Percentiles rank a stretch among this genome's conserved stretches.
Conservation (phyloP, 1,140 invertebrate species). For the Drosophila asahinai region DNA sequence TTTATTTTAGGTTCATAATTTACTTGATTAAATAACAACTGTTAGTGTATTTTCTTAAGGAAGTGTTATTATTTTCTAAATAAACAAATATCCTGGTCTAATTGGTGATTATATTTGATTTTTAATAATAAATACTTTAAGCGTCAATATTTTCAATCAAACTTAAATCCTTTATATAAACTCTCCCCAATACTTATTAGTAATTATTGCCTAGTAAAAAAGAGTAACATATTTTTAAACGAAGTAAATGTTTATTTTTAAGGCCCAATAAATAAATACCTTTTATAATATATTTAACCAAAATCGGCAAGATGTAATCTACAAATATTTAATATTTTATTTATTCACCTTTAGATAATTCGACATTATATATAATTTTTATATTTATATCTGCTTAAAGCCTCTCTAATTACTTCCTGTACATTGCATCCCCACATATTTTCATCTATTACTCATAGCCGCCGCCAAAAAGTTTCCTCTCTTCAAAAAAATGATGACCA, state of each 20-base stretch:
- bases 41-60: too few species aligned
- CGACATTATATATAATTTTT: neutral
- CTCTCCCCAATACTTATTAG: too few species aligned
- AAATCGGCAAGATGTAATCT: too few species aligned
- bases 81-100: too few species aligned
- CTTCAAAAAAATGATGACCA: neutral
- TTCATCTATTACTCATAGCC: constrained; percentile 27
- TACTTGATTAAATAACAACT: neutral
- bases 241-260: too few species aligned
- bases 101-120: neutral
- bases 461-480: constrained; percentile 9
- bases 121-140: too few species aligned
- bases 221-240: too few species aligned
- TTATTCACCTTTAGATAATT: neutral
- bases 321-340: neutral
- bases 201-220: too few species aligned
- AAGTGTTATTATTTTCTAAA: too few species aligned
- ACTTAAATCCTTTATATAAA: too few species aligned
- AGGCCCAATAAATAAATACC: too few species aligned
- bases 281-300: too few species aligned
- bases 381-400: neutral
- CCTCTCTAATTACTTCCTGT: neutral
- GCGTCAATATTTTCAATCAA: neutral
- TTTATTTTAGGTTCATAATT: neutral
- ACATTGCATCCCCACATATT: neutral